Evolutionary conservation across 2,797 vertebrate species (phyloP), one percentile per base, ranked within the genome.

Genomic region (Amblyraja radiata): DNA sequence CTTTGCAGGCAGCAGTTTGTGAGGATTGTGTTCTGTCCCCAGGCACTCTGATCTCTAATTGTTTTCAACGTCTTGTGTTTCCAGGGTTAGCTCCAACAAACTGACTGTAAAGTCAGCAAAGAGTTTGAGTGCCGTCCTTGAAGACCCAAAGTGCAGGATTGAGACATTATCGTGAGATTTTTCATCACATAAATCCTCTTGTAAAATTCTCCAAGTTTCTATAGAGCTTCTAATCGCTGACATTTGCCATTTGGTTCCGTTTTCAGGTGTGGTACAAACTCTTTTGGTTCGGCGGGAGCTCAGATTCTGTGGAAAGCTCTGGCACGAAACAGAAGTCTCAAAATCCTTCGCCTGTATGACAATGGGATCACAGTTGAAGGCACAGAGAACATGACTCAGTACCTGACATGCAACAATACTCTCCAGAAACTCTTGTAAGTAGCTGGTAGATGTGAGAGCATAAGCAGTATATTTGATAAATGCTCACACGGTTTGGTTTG

Each of bases 351-450:
- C 77, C 28, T 94, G 2, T 93, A 93, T 83, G 92, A 93, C 65
- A 94, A 94, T 68, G 46, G 46, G 16, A 84, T 94, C 81, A 76
- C 78, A 93, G 93, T 92, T 78, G 77, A 83, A 83, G 93, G 77
- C 46, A 91, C 54, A 28, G 1, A 36, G 36, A 80, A 21, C 23
- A 90, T 94, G 92, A 54, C 8, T 18, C 63, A 84, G 32, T 58
- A 79, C 28, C 84, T 94, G 78, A 58, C 5, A 9, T 36, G 65
- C 39, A 94, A 94, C 68, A 39, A 25, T 39, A 90, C 93, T 36
- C 93, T 94, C 23, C 18, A 92, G 92, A 86, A 93, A 4, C 84
- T 94, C 90, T 91, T 90, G 93, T 94, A 94, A 81, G 93, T 83
- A 13, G 6, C 18, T 74, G 71, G 36, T 36, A 14, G 10, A 78